Percentiles rank a stretch among this genome's conserved stretches.
Evolutionary conservation across 2,113 vertebrate species (phyloP).

Genomic region (Entomyzon cyanotis): DNA sequence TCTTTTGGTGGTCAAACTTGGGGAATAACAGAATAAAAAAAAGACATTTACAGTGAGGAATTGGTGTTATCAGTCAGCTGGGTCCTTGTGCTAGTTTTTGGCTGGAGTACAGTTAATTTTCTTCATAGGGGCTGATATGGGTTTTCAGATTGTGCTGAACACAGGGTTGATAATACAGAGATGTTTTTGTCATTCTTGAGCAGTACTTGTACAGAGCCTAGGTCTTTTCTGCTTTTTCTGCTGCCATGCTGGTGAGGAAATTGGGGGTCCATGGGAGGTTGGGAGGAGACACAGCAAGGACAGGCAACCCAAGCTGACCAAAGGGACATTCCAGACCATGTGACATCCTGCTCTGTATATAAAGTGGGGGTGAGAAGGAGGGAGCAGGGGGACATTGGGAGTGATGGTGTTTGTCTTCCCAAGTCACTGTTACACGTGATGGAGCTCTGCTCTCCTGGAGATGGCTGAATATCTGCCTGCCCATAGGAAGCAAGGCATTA

Average conservation of each 20-base stretch:
- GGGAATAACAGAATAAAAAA: background rate
- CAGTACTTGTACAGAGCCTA: background rate
- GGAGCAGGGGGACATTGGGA: background rate
- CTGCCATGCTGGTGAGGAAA: too few species aligned
- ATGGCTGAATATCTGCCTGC: background rate
- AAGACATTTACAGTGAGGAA: background rate
- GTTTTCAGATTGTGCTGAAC: background rate
- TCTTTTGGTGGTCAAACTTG: background rate
- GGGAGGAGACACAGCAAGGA: background rate
- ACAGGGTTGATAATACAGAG: background rate
- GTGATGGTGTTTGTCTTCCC: background rate
- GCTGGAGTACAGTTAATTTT: background rate
- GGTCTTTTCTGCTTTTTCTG: background rate
- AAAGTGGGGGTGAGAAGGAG: background rate
- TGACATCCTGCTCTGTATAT: background rate
- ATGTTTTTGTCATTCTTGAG: background rate
- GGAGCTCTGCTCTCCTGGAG: too few species aligned
- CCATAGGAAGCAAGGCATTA: background rate
- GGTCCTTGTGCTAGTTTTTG: background rate
- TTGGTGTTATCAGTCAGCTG: background rate
- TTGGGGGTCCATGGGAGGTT: background rate
- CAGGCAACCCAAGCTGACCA: background rate
- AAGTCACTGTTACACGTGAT: background rate
- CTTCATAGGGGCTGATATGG: background rate
- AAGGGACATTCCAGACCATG: background rate